Conservation (phyloP, 2,797 vertebrate species). For the Poecilia picta region DNA sequence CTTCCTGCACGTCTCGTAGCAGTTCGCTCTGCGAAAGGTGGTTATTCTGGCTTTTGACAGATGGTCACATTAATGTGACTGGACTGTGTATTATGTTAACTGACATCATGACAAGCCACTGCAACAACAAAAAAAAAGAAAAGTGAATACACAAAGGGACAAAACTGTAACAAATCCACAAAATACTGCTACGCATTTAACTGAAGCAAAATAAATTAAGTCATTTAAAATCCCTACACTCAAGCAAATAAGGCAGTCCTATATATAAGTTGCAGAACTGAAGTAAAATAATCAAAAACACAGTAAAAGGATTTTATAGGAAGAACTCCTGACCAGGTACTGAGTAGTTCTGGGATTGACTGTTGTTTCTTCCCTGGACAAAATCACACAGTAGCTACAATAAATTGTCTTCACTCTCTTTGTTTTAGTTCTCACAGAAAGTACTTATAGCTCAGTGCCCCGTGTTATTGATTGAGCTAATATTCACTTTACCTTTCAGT, state of each 20-base stretch:
- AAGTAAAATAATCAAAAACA: neutral
- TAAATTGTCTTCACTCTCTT: neutral
- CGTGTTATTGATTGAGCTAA: neutral
- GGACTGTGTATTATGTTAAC: neutral
- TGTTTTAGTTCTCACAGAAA: neutral
- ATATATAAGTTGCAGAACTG: neutral
- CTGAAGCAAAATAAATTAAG: neutral
- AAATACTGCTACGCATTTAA: neutral
- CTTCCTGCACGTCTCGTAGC: too few species aligned
- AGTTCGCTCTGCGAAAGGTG: too few species aligned
- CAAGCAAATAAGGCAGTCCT: neutral
- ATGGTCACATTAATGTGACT: too few species aligned
- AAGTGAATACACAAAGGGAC: neutral
- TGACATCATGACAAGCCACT: neutral
- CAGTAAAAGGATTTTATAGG: neutral
- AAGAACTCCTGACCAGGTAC: neutral
- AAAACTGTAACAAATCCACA: neutral
- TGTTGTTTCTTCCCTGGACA: neutral
- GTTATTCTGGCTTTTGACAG: too few species aligned
- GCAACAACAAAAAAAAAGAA: neutral
- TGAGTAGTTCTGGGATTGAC: neutral
- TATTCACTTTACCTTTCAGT: neutral
- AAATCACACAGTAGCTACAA: neutral
- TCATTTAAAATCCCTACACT: neutral
- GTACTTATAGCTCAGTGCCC: neutral